These are phyloP conservation scores for Lasius platythorax DNA, from an alignment of 2,888 invertebrate species.

Conservation along the genomic window DNA sequence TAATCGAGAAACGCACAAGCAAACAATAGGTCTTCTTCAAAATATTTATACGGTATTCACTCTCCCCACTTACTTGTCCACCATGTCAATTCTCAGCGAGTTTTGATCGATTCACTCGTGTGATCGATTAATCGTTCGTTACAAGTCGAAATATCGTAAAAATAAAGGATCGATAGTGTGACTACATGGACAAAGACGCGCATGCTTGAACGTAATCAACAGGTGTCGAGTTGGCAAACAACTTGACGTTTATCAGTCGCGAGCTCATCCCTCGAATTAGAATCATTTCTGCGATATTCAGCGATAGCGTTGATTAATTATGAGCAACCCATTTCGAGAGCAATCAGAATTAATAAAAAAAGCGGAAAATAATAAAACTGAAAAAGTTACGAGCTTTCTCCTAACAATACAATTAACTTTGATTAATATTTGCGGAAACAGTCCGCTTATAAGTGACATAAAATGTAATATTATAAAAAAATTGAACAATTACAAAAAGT, in stretches of 20 bases:
- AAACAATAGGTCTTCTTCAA: neutral
- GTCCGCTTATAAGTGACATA: neutral
- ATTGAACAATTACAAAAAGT: neutral
- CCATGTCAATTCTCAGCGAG: slow-evolving; percentile 2
- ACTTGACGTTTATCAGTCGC: neutral
- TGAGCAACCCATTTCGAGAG: neutral
- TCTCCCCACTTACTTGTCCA: neutral
- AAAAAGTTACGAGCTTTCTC: neutral
- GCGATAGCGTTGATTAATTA: neutral
- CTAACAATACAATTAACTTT: neutral
- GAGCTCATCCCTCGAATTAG: neutral
- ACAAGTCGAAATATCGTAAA: slow-evolving; percentile 10
- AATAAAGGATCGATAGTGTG: neutral
- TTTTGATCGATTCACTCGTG: neutral
- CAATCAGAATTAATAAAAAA: neutral
- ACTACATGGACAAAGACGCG: neutral
- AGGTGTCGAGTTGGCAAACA: slow-evolving; percentile 16
- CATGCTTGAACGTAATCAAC: neutral
- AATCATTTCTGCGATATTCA: neutral
- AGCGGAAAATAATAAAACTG: neutral
- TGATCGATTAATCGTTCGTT: neutral
- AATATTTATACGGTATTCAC: neutral
- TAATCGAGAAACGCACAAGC: neutral
- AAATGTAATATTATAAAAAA: neutral
- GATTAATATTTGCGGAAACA: neutral